Evolutionary conservation across 2,797 vertebrate species (phyloP).

Genomic region (Pristis pectinata): DNA sequence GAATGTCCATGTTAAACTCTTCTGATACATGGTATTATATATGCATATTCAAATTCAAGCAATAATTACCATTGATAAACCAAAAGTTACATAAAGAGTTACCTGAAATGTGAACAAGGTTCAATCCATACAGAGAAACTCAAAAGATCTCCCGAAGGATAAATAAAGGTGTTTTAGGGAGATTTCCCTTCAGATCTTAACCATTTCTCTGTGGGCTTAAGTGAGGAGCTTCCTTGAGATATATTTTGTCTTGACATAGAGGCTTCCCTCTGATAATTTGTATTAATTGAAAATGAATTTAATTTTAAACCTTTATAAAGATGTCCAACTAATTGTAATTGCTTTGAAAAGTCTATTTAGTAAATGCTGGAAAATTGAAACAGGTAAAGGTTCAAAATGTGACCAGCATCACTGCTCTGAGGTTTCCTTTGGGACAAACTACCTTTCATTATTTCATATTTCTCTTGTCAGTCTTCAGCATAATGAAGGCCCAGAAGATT

Average conservation of each 20-base stretch:
- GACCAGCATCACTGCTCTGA: background rate
- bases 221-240: background rate
- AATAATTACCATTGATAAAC: background rate
- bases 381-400: background rate
- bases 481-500: slow-evolving; percentile 36
- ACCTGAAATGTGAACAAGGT: background rate
- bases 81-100: background rate
- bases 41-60: background rate
- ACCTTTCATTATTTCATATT: slow-evolving; percentile 16
- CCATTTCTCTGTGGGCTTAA: background rate
- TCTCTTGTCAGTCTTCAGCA: slow-evolving; percentile 32
- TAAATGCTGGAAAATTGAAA: slow-evolving; percentile 12
- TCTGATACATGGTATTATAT: background rate
- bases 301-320: background rate
- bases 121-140: background rate
- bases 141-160: background rate
- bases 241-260: background rate
- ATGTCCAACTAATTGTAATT: background rate
- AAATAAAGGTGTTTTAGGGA: background rate
- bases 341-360: background rate
- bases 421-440: background rate
- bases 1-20: background rate
- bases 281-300: slow-evolving; percentile 10
- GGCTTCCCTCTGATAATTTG: background rate
- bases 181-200: background rate